Evolutionary conservation across 2,888 invertebrate species (phyloP).

Genomic region (Mesoligia furuncula): DNA sequence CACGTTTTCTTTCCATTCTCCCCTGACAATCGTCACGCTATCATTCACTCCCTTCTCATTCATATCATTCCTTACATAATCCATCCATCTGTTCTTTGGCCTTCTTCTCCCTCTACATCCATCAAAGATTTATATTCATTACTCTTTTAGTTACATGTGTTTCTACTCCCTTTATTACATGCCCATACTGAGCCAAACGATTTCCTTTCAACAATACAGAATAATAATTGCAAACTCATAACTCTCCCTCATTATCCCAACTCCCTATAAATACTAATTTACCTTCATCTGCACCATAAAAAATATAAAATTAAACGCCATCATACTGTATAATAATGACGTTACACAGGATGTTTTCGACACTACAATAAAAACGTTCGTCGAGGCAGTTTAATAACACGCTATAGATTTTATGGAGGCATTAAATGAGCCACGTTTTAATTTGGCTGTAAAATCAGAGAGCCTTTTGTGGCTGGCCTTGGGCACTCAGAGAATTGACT

Average conservation of each 20-base stretch:
- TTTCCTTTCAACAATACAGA: not conserved
- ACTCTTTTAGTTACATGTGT: not conserved
- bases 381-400: slow-evolving; percentile 74
- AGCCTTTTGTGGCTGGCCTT: slow-evolving; percentile 46
- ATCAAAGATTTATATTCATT: not conserved
- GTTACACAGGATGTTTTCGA: slow-evolving; percentile 63
- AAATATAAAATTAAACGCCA: slow-evolving; percentile 43
- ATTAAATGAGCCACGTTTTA: slow-evolving; percentile 75
- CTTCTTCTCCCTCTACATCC: not conserved
- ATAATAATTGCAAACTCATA: slow-evolving; percentile 5
- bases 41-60: no score
- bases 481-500: slow-evolving; percentile 27
- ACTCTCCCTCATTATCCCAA: not conserved
- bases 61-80: not conserved
- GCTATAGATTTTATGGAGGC: slow-evolving; percentile 77
- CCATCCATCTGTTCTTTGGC: not conserved
- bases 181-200: not conserved
- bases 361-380: slow-evolving; percentile 71
- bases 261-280: slow-evolving; percentile 1
- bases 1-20: no score
- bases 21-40: no score
- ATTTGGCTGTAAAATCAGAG: slow-evolving; percentile 78
- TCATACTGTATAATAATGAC: slow-evolving; percentile 58
- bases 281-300: slow-evolving; percentile 3
- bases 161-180: not conserved